Conservation (phyloP, 2,113 vertebrate species). For the Mus musculus region DNA sequence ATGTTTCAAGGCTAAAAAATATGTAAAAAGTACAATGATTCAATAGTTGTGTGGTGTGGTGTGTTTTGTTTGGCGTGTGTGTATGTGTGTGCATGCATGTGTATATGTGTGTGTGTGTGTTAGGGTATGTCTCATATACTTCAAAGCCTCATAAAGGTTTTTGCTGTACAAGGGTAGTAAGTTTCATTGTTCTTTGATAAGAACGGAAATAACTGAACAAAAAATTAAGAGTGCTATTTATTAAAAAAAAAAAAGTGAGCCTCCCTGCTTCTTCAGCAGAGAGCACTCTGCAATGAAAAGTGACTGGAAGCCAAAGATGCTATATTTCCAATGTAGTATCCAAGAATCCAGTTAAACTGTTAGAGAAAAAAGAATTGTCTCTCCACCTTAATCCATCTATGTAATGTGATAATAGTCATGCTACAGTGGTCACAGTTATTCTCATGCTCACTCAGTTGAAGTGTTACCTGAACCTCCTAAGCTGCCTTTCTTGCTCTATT, state of each 20-base stretch:
- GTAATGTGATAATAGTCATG: neutral
- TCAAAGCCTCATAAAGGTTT: slow-evolving; percentile 26
- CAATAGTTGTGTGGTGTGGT: neutral
- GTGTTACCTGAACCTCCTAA: neutral
- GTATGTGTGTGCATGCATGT: neutral
- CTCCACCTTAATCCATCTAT: neutral
- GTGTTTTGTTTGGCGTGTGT: neutral
- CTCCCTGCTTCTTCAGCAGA: slow-evolving; percentile 83
- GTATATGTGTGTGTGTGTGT: neutral
- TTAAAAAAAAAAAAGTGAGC: neutral
- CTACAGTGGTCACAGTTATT: neutral
- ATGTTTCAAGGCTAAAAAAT: slow-evolving; percentile 16
- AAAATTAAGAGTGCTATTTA: slow-evolving; percentile 18
- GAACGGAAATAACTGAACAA: neutral
- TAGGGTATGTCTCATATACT: neutral
- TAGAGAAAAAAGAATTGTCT: slow-evolving; percentile 34
- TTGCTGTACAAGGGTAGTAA: neutral
- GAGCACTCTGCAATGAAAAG: slow-evolving; percentile 85
- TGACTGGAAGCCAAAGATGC: slow-evolving; percentile 73
- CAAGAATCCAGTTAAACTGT: slow-evolving; percentile 35
- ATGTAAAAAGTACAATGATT: neutral
- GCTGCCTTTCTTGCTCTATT: neutral
- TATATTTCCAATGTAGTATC: neutral
- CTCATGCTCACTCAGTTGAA: neutral
- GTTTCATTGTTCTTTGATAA: slow-evolving; percentile 24